phyloP scores from a whole-genome alignment of 2,888 invertebrate species.

The Acrobeloides nanus region DNA sequence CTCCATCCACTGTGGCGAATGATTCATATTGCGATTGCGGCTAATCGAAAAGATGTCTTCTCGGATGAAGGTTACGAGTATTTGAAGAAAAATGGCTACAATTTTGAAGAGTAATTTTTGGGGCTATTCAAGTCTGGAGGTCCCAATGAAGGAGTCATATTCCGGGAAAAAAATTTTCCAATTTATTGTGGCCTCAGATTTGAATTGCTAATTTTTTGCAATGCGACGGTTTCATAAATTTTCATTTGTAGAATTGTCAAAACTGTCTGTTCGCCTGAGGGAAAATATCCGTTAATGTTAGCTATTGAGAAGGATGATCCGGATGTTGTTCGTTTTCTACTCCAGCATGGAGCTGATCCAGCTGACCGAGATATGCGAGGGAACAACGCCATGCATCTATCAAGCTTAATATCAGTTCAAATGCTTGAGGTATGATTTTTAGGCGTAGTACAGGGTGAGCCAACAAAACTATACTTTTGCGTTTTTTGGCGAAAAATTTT shows the following conservation, averaged over 20 bases:
- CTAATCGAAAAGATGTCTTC: constrained; percentile 38
- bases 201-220: too few relatives aligned
- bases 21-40: constrained; percentile 50
- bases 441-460: too few relatives aligned
- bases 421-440: constrained; percentile 34
- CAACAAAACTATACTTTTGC: too few relatives aligned
- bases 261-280: constrained; percentile 37
- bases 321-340: constrained; percentile 34
- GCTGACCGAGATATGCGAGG: constrained; percentile 82
- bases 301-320: constrained; percentile 41
- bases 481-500: too few relatives aligned
- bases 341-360: constrained; percentile 65
- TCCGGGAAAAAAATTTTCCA: too few relatives aligned
- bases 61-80: constrained; percentile 24
- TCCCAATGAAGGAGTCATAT: not conserved
- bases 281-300: constrained; percentile 38
- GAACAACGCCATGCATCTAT: constrained; percentile 90
- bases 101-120: constrained; percentile 15
- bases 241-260: constrained; percentile 22
- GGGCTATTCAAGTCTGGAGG: too few relatives aligned
- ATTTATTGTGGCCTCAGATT: too few relatives aligned
- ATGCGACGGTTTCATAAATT: too few relatives aligned
- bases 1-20: constrained; percentile 39
- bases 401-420: constrained; percentile 81
- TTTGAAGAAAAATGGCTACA: constrained; percentile 22